Conservation (phyloP, 2,888 invertebrate genomes). For the Rhimphoctona megacephalus region DNA sequence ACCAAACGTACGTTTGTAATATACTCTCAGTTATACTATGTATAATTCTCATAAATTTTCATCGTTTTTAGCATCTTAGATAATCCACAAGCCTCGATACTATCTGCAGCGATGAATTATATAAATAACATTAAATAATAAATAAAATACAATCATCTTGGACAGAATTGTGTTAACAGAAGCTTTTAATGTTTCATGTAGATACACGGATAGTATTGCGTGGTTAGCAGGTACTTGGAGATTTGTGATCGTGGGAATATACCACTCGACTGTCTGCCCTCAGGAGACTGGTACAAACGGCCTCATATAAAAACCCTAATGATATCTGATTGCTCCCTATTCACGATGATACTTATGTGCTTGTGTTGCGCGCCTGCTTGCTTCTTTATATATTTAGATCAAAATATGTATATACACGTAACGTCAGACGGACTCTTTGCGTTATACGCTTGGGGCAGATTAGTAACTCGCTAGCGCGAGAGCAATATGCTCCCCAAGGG, state of each 20-base stretch:
- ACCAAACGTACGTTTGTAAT: neutral
- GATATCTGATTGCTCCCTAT: constrained; percentile 83
- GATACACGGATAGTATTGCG: constrained; percentile 29
- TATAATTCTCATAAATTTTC: constrained; percentile 46
- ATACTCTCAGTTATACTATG: constrained; percentile 6
- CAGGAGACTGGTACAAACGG: constrained; percentile 71
- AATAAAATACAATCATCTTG: constrained; percentile 2
- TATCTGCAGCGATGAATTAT: constrained; percentile 8
- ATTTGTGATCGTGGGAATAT: constrained; percentile 73
- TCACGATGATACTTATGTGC: constrained; percentile 80
- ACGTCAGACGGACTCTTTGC: constrained; percentile 33
- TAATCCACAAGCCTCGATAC: constrained; percentile 2
- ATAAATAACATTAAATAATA: constrained; percentile 5
- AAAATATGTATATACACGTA: constrained; percentile 25
- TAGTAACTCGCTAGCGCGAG: constrained; percentile 42
- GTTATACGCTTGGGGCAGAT: constrained; percentile 59
- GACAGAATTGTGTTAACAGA: constrained; percentile 41
- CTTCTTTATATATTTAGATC: constrained; percentile 27
- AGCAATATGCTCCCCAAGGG: constrained; percentile 55
- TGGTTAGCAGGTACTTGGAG: constrained; percentile 56
- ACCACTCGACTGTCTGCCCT: constrained; percentile 68
- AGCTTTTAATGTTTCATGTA: constrained; percentile 40
- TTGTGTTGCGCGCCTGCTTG: constrained; percentile 58
- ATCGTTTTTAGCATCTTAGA: constrained; percentile 2
- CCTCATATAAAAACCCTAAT: constrained; percentile 81